Evolutionary conservation across 1,140 invertebrate genomes (phyloP), one percentile per base, ranked within the genome.

Genomic region (Bombyx mandarina): DNA sequence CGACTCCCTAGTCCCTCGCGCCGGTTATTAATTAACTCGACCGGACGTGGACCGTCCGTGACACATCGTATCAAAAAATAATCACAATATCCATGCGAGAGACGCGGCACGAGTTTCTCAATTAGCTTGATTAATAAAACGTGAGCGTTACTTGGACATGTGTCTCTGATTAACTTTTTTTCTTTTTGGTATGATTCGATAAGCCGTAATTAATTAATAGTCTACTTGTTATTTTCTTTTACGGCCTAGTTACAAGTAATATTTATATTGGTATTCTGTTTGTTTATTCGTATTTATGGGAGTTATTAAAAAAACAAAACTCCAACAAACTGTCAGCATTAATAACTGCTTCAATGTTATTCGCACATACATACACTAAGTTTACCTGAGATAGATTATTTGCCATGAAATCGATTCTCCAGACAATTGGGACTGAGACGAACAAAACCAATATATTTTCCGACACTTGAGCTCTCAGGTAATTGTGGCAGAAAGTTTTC

Each of bases 401-500:
- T 63, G 45, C 45, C 35, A 58, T 62, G 64, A 68, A 76, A 77
- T 69, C 66, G 69, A 80, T 80, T 73, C 66, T 71, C 65, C 58
- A 64, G 62, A 79, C 75, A 73, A 74, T 69, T 71, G 65, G 65
- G 64, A 63, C 67, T 50, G 65, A 77, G 71, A 73, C 66, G 68
- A 74, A 82, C 75, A 81, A 82, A 80, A 81, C 77, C 78, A 81
- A 82, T 86, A 82, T 83, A 83, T 86, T 83, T 86, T 78, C 77
- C 79, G 77, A 86, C 82, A 86, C 80, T 86, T 81, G 76, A 83
- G 79, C 77, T 79, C 73, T 71, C 80, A 86, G 82, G 80, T 86
- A 86, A 86, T 86, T 86, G 80, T 82, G 80, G 82, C 76, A 83
- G 79, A 83, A 86, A 86, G 76, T 86, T 83, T 81, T 71, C 65